Evolutionary conservation across 1,140 invertebrate species (phyloP).

Genomic region (Apis mellifera): DNA sequence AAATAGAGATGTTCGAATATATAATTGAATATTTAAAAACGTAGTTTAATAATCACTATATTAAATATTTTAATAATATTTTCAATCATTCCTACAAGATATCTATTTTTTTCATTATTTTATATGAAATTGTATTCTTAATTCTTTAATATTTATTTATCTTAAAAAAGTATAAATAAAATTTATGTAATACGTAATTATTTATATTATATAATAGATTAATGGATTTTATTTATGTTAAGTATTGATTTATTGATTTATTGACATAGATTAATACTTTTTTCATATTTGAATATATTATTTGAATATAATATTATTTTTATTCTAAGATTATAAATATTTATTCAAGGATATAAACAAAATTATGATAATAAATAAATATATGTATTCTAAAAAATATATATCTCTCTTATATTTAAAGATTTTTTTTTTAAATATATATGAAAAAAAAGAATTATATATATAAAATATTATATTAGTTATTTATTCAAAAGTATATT

Average conservation of each 20-base stretch:
- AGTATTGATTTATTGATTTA: slow-evolving; percentile 14
- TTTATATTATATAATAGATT: not conserved
- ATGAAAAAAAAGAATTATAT: no score
- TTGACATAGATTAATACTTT: not conserved
- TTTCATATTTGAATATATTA: not conserved
- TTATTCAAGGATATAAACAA: not conserved
- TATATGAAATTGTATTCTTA: not conserved
- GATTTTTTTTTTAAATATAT: not conserved
- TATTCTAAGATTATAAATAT: not conserved
- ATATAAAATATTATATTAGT: not conserved
- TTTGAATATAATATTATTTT: not conserved
- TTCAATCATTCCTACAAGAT: slow-evolving; percentile 36
- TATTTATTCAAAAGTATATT: not conserved
- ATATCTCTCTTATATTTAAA: not conserved
- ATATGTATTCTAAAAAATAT: not conserved
- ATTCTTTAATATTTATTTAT: not conserved
- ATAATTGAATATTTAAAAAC: not conserved
- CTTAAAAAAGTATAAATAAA: not conserved
- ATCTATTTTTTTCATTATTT: not conserved
- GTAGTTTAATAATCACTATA: slow-evolving; percentile 10
- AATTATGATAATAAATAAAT: not conserved
- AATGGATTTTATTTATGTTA: not conserved
- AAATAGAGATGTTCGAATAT: slow-evolving; percentile 38
- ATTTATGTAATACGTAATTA: not conserved
- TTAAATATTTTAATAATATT: slow-evolving; percentile 20